Percentiles rank a stretch among this genome's conserved stretches.
Conservation (phyloP, 2,888 invertebrate species). For the Andrena praecox region DNA sequence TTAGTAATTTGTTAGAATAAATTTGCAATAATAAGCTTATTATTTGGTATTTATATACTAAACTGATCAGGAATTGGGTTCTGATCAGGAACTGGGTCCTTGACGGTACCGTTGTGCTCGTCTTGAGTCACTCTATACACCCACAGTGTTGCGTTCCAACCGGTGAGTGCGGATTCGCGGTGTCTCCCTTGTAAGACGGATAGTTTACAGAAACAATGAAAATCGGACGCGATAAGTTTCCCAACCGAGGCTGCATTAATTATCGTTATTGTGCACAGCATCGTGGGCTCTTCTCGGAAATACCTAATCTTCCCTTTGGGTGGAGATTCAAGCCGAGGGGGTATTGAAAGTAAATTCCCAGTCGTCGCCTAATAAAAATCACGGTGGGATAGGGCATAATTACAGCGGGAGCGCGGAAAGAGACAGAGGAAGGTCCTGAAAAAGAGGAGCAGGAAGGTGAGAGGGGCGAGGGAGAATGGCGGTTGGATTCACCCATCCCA, state of each 20-base stretch:
- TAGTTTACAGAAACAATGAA: no score
- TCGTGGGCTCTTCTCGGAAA: not conserved
- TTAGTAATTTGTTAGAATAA: no score
- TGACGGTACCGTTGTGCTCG: no score
- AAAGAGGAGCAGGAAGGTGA: not conserved
- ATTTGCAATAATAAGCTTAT: no score
- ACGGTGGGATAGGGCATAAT: conserved; percentile 32
- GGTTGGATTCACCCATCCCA: conserved; percentile 63
- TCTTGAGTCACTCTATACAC: no score
- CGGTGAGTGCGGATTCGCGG: no score
- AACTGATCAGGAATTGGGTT: no score
- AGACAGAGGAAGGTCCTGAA: conserved; percentile 28
- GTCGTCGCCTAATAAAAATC: conserved; percentile 29
- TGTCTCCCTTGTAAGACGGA: no score
- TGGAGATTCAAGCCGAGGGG: not conserved
- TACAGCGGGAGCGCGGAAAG: conserved; percentile 25
- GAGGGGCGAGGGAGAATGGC: conserved; percentile 19
- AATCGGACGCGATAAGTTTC: no score
- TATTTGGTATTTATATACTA: no score
- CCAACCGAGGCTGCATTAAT: not conserved
- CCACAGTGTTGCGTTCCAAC: no score
- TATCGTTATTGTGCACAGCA: not conserved
- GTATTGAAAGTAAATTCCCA: not conserved
- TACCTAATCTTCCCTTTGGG: not conserved
- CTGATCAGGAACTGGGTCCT: no score